Conservation (phyloP, 2,797 vertebrate species). For the Phoebastria nigripes region DNA sequence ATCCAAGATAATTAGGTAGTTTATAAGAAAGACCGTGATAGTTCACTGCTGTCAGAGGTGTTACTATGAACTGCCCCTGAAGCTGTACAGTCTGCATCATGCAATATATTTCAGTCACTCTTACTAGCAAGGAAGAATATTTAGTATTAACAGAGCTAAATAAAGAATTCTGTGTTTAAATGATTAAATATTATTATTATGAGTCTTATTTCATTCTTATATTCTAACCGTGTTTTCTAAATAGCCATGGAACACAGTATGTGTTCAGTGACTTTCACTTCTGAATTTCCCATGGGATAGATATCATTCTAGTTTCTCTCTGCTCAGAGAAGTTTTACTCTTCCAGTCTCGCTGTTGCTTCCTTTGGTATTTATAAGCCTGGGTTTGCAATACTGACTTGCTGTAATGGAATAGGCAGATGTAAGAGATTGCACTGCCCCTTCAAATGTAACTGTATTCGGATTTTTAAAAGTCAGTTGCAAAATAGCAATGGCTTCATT, state of each 20-base stretch:
- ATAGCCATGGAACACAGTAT: neutral
- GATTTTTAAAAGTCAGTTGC: neutral
- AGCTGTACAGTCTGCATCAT: neutral
- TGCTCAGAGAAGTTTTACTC: neutral
- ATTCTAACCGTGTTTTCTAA: neutral
- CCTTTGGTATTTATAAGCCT: fast-evolving
- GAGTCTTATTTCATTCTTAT: neutral
- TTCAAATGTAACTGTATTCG: neutral
- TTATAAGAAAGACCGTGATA: neutral
- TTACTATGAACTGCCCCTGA: neutral
- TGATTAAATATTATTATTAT: neutral
- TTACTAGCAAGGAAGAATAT: neutral
- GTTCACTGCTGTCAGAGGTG: slow-evolving; percentile 4
- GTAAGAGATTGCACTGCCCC: neutral
- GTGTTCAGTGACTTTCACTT: neutral
- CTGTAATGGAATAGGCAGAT: neutral
- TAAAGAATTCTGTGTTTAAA: neutral
- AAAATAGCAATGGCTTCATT: neutral
- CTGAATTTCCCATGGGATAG: neutral
- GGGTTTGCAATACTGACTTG: neutral
- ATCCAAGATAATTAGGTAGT: neutral
- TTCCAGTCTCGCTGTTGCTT: neutral
- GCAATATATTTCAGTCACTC: neutral
- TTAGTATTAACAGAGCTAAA: neutral
- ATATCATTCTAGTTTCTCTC: neutral